Conservation (phyloP, 2,797 vertebrate genomes). For the Malurus splendens region DNA sequence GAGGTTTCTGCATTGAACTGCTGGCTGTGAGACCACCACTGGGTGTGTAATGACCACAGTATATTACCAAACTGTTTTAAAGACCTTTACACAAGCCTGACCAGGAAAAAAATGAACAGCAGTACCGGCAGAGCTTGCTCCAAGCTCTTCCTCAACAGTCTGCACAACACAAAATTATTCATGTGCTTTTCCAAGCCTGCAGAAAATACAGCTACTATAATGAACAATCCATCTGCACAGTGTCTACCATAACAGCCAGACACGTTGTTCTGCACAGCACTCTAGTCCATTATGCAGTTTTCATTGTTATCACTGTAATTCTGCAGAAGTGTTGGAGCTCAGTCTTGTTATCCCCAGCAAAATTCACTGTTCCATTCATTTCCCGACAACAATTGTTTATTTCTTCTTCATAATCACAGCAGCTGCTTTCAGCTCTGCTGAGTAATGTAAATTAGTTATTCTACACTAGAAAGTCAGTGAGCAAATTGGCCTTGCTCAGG, state of each 20-base stretch:
- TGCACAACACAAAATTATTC: background rate
- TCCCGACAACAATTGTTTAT: slow-evolving; percentile 13
- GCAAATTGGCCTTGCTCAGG: slow-evolving; percentile 3
- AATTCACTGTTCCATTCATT: background rate
- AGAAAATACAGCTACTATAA: background rate
- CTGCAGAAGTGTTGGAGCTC: background rate
- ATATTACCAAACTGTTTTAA: background rate
- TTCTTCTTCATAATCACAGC: slow-evolving; percentile 11
- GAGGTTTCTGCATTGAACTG: background rate
- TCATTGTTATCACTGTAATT: background rate
- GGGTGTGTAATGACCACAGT: background rate
- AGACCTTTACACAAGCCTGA: background rate
- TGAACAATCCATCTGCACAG: background rate
- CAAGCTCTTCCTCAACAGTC: background rate
- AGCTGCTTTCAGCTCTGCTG: background rate
- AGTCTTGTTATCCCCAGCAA: background rate
- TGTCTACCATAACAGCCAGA: background rate
- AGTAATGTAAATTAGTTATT: slow-evolving; percentile 32
- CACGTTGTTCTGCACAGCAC: background rate
- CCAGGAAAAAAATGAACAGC: background rate
- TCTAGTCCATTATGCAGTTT: background rate
- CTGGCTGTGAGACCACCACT: background rate
- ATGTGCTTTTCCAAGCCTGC: background rate
- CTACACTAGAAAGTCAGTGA: background rate
- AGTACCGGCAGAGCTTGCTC: background rate